These are phyloP conservation scores for Axea sp. DNA, from an alignment of 2,888 invertebrate species.

Conservation along the genomic window DNA sequence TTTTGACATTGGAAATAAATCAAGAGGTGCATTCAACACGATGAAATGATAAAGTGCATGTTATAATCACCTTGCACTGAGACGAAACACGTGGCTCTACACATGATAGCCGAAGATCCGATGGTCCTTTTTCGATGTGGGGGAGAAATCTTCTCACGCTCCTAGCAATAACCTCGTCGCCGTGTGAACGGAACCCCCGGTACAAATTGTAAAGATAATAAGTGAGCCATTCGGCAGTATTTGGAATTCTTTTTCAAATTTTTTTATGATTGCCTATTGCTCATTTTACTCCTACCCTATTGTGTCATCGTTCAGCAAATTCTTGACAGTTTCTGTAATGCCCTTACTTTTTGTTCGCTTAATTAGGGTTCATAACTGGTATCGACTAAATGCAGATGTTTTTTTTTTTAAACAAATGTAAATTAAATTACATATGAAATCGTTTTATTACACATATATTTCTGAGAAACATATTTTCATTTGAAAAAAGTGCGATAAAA, in stretches of 20 bases:
- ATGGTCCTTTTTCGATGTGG: conserved; percentile 43
- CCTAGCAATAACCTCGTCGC: conserved; percentile 12
- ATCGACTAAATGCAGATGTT: conserved; percentile 13
- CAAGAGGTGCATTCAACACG: no score
- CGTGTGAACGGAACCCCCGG: conserved; percentile 68
- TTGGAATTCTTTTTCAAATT: conserved; percentile 8
- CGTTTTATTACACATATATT: no score
- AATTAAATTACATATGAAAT: no score
- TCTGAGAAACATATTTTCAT: no score
- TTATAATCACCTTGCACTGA: background rate
- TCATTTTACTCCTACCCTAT: background rate
- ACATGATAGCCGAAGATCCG: conserved; percentile 33
- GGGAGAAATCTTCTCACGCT: conserved; percentile 66
- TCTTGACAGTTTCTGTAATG: conserved; percentile 16
- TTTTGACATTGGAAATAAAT: no score
- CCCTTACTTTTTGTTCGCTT: conserved; percentile 12
- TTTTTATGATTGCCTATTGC: background rate
- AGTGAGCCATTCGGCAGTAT: conserved; percentile 9
- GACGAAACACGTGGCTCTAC: conserved; percentile 37
- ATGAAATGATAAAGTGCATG: background rate
- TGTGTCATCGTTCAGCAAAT: conserved; percentile 26
- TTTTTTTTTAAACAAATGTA: conserved; percentile 1
- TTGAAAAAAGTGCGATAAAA: no score
- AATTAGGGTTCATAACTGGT: conserved; percentile 9
- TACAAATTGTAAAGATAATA: conserved; percentile 52